These are phyloP conservation scores for Sphenodon punctatus DNA, from an alignment of 2,797 vertebrate genomes.

Conservation along the genomic window DNA sequence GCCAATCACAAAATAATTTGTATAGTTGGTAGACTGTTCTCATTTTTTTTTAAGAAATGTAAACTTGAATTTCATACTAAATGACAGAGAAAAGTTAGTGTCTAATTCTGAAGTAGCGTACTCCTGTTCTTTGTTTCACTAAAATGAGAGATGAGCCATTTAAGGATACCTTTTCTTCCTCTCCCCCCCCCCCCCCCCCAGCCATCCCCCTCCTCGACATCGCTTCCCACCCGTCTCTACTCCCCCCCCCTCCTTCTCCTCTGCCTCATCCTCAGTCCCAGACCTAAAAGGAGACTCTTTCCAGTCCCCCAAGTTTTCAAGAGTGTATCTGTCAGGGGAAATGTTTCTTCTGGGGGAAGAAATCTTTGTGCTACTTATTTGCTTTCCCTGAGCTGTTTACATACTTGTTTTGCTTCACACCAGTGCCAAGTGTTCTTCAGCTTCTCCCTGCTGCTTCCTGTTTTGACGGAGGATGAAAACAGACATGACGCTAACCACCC, in stretches of 20 bases:
- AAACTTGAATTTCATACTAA: not conserved
- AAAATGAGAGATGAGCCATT: not conserved
- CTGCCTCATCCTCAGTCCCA: not conserved
- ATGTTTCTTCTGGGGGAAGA: not conserved
- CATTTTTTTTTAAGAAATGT: not conserved
- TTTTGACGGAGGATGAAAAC: too few relatives aligned
- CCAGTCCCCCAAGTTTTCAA: not conserved
- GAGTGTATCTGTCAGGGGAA: too few relatives aligned
- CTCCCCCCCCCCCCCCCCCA: not conserved
- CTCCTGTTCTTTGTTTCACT: not conserved
- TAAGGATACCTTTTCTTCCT: not conserved
- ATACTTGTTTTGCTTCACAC: not conserved
- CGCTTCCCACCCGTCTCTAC: too few relatives aligned
- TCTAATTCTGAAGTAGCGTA: not conserved
- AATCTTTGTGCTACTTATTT: not conserved
- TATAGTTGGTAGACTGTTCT: fast-evolving
- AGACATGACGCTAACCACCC: too few relatives aligned
- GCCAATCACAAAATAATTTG: not conserved
- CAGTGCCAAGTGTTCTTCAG: not conserved
- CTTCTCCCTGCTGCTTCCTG: not conserved
- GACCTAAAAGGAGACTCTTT: fast-evolving
- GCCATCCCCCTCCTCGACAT: too few relatives aligned
- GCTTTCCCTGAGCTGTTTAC: not conserved
- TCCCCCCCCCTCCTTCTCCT: not conserved
- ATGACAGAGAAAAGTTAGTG: constrained; percentile 11